Conservation (phyloP, 92 coral and sea anemone species). For the Isaurus tuberculatus region DNA sequence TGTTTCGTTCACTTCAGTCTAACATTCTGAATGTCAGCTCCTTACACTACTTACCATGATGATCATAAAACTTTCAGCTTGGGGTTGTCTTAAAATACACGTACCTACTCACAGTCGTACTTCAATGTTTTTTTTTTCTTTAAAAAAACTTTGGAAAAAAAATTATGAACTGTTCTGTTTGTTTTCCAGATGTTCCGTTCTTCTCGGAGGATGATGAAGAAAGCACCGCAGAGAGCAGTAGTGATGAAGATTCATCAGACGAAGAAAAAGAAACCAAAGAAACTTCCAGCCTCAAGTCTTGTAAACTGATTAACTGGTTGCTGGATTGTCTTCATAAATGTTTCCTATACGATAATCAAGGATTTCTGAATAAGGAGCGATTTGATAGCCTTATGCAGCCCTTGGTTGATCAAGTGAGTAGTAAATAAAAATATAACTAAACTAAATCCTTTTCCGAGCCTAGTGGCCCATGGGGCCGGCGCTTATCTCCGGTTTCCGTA, state of each 20-base stretch:
- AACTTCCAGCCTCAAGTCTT: conserved; percentile 44
- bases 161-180: background rate
- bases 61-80: no score
- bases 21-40: no score
- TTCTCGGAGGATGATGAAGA: conserved; percentile 59
- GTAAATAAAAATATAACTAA: background rate
- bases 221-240: conserved; percentile 44
- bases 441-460: no score
- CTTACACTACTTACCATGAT: no score
- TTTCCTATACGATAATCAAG: conserved; percentile 84
- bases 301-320: conserved; percentile 67
- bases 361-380: conserved; percentile 89
- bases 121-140: background rate
- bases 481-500: no score
- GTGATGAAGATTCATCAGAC: conserved; percentile 18
- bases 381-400: conserved; percentile 90
- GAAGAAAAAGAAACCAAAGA: conserved; percentile 28
- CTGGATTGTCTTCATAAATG: conserved; percentile 93
- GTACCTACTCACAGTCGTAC: background rate
- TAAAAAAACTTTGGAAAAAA: background rate
- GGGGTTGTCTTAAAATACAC: background rate
- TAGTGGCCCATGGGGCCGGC: no score
- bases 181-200: conserved; percentile 66
- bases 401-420: conserved; percentile 87
- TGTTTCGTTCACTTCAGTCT: no score